phyloP scores from a whole-genome alignment of 2,888 invertebrate species.

The Sipunculus nudus region DNA sequence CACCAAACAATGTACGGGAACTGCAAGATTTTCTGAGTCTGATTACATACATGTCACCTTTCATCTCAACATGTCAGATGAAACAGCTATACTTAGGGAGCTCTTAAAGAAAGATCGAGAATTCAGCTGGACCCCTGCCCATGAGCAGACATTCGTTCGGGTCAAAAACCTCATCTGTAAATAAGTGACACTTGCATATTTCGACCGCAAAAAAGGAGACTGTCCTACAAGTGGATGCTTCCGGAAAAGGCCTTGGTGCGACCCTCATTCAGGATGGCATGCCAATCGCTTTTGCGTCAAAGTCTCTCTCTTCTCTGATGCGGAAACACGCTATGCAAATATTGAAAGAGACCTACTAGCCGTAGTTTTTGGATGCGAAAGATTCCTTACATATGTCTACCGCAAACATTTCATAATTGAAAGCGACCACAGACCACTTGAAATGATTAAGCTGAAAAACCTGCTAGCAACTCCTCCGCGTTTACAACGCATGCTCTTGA shows the following conservation, averaged over 20 bases:
- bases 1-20: background rate
- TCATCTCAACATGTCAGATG: background rate
- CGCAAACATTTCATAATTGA: too few species aligned
- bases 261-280: slow-evolving; percentile 37
- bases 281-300: slow-evolving; percentile 42
- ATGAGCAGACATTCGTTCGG: background rate
- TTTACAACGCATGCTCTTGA: too few species aligned
- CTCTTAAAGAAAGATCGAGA: slow-evolving; percentile 7
- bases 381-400: slow-evolving; percentile 38
- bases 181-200: background rate
- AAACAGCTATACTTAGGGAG: background rate
- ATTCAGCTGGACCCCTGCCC: background rate
- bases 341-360: slow-evolving; percentile 39
- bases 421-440: too few species aligned
- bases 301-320: slow-evolving; percentile 34
- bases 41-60: background rate
- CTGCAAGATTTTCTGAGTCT: background rate
- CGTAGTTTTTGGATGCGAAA: slow-evolving; percentile 33
- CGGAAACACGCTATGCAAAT: slow-evolving; percentile 40
- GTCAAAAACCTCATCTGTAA: background rate
- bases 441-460: too few species aligned
- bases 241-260: slow-evolving; percentile 37
- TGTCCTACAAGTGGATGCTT: slow-evolving; percentile 36
- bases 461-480: too few species aligned
- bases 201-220: background rate